Percentiles rank a stretch among this genome's conserved stretches.
Conservation (phyloP, 2,888 invertebrate species). For the Nebria salina region DNA sequence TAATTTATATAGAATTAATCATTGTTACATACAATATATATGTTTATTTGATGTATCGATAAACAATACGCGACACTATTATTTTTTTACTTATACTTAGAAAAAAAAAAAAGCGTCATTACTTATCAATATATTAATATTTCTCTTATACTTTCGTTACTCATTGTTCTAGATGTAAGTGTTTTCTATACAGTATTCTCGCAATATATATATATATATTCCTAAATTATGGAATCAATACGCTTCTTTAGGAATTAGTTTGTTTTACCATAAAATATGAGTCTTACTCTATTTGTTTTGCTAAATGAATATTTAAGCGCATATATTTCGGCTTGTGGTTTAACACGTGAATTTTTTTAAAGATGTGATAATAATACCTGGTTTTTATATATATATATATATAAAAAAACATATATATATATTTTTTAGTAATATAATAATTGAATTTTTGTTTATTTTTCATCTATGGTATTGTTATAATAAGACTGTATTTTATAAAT, state of each 20-base stretch:
- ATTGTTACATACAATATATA: neutral
- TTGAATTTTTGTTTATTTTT: neutral
- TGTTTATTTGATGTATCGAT: neutral
- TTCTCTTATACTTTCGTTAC: neutral
- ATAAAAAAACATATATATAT: no score
- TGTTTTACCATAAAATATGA: no score
- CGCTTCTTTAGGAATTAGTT: no score
- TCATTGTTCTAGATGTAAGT: neutral
- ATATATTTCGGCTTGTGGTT: neutral
- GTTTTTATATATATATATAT: no score
- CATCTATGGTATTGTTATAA: neutral
- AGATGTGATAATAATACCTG: neutral
- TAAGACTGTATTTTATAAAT: neutral
- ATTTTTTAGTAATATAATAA: no score
- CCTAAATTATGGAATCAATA: no score
- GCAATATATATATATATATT: neutral
- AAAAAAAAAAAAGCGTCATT: neutral
- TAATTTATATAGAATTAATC: neutral
- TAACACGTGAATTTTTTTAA: neutral
- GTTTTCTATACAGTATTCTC: neutral
- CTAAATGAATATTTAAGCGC: neutral
- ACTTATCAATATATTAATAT: neutral
- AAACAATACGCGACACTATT: neutral
- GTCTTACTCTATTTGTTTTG: neutral
- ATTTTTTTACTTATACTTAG: neutral